Base-by-base conservation (phyloP, 2,888 invertebrate genomes). In the Oscheius sp. region DNA sequence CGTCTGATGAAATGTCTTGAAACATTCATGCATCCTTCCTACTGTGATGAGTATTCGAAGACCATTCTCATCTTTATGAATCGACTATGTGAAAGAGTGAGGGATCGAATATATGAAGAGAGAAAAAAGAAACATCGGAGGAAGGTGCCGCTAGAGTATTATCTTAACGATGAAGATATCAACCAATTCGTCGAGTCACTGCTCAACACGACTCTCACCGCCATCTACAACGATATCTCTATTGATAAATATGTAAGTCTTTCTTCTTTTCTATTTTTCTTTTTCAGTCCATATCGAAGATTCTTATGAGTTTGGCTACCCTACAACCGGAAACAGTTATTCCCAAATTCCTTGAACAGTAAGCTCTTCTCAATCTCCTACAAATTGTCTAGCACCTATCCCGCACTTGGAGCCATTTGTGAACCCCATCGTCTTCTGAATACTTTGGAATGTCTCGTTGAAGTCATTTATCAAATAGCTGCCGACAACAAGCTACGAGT, bases 271-370 rank as follows among this genome's bases (percentile, higher is more conserved):
- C n/a, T n/a, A n/a, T n/a, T n/a, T n/a, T n/a, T n/a, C 22, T 2
- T 20, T 26, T 59, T 57, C 38, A 49, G 51, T 61, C 57, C 14
- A 32, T 59, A n/a, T 22, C 59, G 22, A 67, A 67, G 49, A 59
- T 67, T 24, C n/a, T 67, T 4, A 67, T 67, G 67, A 44, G 36
- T 20, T 59, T 78, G 22, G 63, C 70, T 14, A 50, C 70, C 8
- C 49, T 78, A 5, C 69, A 74, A 45, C 70, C 74, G 2, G 73
- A 70, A 5, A 28, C 62, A 9, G 74, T 75, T 17, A 68, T 71
- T 33, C 74, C 75, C 4, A 73, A 71, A 44, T 65, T 78, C 14
- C 61, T 78, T 26, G 74, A 78, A 26, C 73, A 75, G 77, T 77
- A 9, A 63, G 73, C 57, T 50, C 32, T 51, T 5, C 17, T 32